Evolutionary conservation across 2,113 vertebrate species (phyloP), one percentile per base, ranked within the genome.

Genomic region (Phyllostomus discolor): DNA sequence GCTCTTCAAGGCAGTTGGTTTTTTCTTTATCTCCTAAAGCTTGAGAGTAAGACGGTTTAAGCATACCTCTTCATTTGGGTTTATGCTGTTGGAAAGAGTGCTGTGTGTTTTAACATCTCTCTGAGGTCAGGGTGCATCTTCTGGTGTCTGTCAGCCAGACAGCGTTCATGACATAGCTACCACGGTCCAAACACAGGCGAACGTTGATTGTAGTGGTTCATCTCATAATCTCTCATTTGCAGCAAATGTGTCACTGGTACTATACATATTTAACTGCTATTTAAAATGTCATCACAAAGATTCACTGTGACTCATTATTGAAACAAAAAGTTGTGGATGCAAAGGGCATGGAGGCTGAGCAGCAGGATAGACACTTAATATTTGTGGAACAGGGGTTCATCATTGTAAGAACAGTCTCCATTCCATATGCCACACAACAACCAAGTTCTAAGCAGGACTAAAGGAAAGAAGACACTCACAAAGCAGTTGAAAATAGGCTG

Each of bases 1-100:
- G 24, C 28, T 7, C 28, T 90, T 69, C 19, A 12, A 66, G 46
- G 26, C 14, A 57, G 20, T 84, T 91, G n/a, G 33, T 31, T 87
- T 88, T 82, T 69, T 28, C 84, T 85, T 89, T 89, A 66, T 5
- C 43, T 85, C 83, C 67, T 91, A 28, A 78, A 38, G n/a, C 88
- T 82, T 54, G 78, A 93, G 95, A 83, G 93, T 80, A 62, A 41
- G 69, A 52, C 26, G 35, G 2, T 54, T 80, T 95, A 92, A 88
- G 43, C 26, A 88, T 15, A 24, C 10, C 28, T 28, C 15, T 90
- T 92, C 54, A 52, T 43, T 64, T 76, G 15, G 15, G 28, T 76
- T 66, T 66, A 28, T 54, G 14, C 69, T 90, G 26, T 90, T 84
- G 66, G 48, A 62, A 72, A 88, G 92, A 84, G 14, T 35, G 90